Evolutionary conservation across 1,140 invertebrate genomes (phyloP), one percentile per base, ranked within the genome.

Genomic region (Sitophilus oryzae): DNA sequence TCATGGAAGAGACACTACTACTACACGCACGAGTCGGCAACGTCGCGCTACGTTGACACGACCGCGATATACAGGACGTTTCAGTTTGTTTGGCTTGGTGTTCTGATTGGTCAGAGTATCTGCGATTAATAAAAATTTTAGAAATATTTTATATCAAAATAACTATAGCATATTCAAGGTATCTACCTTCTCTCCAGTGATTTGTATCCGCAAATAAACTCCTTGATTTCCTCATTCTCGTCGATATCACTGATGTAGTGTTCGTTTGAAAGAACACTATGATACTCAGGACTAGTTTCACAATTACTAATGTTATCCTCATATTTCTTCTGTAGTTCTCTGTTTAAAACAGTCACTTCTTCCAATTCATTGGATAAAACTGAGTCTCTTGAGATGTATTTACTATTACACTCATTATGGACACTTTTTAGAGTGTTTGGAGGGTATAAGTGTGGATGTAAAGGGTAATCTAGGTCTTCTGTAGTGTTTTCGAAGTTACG

Each of bases 171-270:
- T 35, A 59, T 63, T 25, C 48, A 40, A 18, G n/a, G n/a, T n/a
- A n/a, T n/a, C n/a, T n/a, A 62, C 52, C 52, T 46, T 38, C 63
- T 49, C 37, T 65, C 62, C 8, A 58, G 64, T 14, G 54, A 54
- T 38, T 61, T 59, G 35, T 66, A 67, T 2, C 63, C 66, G 37
- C 49, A 61, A 11, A 58, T 53, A 52, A 69, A 69, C 38, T 69
- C 46, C 52, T 67, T 69, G 36, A 69, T 65, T 51, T 69, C 67
- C 51, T 68, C 67, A 49, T 71, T 69, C 59, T 71, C 69, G 43
- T 71, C 69, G 42, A 71, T 71, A 49, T 71, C 69, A 16, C 66
- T 68, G 40, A 71, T 71, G 58, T 69, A 71, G 47, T 71, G 67
- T 35, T 70, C 68, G 37, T 69, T 70, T 41, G 60, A 65, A 38